Percentiles rank a stretch among this genome's conserved stretches.
Evolutionary conservation across 2,113 vertebrate genomes (phyloP).

Genomic region (Agapornis roseicollis): DNA sequence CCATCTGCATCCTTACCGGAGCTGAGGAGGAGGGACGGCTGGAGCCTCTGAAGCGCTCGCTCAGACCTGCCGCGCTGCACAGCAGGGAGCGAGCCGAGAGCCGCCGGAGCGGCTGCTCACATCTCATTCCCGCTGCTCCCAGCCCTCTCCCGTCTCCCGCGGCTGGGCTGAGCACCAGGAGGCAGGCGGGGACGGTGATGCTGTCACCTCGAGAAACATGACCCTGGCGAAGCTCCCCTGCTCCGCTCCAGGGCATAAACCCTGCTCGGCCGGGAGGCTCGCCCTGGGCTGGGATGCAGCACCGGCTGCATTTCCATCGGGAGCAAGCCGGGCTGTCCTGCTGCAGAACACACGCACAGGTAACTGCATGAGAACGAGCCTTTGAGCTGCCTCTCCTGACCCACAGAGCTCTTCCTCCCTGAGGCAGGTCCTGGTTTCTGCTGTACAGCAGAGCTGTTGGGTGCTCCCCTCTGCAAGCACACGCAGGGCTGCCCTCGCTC

Average conservation of each 20-base stretch:
- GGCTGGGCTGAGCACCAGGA: background rate
- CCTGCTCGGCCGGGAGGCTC: rapidly evolving
- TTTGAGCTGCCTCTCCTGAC: background rate
- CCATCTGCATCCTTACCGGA: background rate
- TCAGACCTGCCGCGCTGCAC: background rate
- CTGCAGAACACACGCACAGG: background rate
- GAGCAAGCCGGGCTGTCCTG: background rate
- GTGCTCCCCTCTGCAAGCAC: background rate
- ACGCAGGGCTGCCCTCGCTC: background rate
- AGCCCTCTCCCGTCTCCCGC: background rate
- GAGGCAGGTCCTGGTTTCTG: background rate
- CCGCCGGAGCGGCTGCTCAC: background rate
- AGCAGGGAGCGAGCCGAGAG: background rate
- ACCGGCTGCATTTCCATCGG: rapidly evolving
- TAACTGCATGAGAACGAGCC: rapidly evolving
- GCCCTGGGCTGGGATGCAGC: background rate
- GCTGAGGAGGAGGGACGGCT: background rate
- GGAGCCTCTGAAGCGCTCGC: background rate
- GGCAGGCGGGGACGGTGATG: background rate
- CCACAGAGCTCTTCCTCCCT: background rate
- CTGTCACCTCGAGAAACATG: background rate
- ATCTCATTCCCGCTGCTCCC: background rate
- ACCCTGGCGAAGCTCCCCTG: background rate
- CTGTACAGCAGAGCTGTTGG: background rate
- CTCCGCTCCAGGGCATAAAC: background rate